Conservation (phyloP, 2,888 invertebrate genomes). For the Sepioteuthis lessoniana region DNA sequence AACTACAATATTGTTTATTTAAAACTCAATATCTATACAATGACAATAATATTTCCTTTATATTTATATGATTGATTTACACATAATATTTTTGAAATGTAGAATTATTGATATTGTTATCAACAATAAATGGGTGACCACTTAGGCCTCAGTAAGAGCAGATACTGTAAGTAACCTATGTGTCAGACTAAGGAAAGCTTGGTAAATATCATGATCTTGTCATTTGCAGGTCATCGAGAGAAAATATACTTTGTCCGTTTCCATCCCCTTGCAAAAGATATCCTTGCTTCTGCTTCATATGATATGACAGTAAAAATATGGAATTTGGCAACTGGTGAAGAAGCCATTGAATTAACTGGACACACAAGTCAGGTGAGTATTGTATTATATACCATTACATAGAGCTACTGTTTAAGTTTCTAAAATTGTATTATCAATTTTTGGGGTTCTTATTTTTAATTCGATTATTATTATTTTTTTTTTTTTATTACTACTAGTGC, state of each 20-base stretch:
- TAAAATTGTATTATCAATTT: no score
- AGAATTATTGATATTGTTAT: neutral
- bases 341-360: constrained; percentile 82
- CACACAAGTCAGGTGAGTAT: constrained; percentile 85
- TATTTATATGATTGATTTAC: neutral
- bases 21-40: neutral
- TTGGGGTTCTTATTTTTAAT: no score
- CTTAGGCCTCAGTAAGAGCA: no score
- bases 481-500: no score
- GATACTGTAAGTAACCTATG: no score
- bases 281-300: constrained; percentile 90
- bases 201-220: neutral
- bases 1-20: neutral
- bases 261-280: constrained; percentile 90
- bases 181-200: no score
- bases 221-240: constrained; percentile 83
- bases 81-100: neutral
- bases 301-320: constrained; percentile 92
- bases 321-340: constrained; percentile 79
- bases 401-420: no score
- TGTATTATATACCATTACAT: neutral
- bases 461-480: no score
- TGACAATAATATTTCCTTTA: neutral
- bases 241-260: constrained; percentile 90
- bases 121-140: no score